Evolutionary conservation across 2,797 vertebrate genomes (phyloP).

Genomic region (Gymnothorax javanicus): DNA sequence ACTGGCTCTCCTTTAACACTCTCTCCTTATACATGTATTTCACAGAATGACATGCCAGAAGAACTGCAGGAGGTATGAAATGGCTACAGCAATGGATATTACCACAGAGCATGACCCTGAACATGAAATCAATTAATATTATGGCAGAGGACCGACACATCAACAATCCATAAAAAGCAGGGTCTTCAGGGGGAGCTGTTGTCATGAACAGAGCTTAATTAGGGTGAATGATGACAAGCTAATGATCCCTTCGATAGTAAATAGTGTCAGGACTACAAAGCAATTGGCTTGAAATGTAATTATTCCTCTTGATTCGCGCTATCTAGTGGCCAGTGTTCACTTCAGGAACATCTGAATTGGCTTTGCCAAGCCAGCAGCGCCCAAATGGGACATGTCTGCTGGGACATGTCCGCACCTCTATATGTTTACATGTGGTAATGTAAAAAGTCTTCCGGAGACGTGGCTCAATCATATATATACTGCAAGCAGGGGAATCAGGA

Average conservation of each 20-base stretch:
- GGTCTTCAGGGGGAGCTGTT: constrained; percentile 59
- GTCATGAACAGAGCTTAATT: constrained; percentile 67
- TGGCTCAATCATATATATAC: constrained; percentile 21
- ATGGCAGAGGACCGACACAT: constrained; percentile 69
- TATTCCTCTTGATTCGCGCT: constrained; percentile 23
- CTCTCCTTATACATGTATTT: not conserved
- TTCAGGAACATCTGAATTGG: constrained; percentile 43
- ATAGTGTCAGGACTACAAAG: constrained; percentile 18
- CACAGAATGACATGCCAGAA: constrained; percentile 22
- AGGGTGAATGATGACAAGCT: constrained; percentile 72
- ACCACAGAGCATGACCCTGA: constrained; percentile 57
- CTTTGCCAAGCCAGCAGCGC: constrained; percentile 41
- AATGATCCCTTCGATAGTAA: constrained; percentile 62
- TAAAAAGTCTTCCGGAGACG: not conserved
- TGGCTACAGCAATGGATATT: constrained; percentile 59
- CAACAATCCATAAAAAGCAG: constrained; percentile 70
- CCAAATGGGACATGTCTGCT: not conserved
- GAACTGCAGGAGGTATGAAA: constrained; percentile 64
- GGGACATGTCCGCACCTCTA: not conserved
- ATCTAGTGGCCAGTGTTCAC: constrained; percentile 18
- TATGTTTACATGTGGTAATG: not conserved
- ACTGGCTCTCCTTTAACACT: not conserved
- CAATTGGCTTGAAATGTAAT: constrained; percentile 21
- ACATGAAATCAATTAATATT: constrained; percentile 74
- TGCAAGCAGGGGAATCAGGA: not conserved